A percentile compares a stretch with the other conserved stretches of the same genome.
phyloP scores from a whole-genome alignment of 2,888 invertebrate species.

The Eilema sororculum region DNA sequence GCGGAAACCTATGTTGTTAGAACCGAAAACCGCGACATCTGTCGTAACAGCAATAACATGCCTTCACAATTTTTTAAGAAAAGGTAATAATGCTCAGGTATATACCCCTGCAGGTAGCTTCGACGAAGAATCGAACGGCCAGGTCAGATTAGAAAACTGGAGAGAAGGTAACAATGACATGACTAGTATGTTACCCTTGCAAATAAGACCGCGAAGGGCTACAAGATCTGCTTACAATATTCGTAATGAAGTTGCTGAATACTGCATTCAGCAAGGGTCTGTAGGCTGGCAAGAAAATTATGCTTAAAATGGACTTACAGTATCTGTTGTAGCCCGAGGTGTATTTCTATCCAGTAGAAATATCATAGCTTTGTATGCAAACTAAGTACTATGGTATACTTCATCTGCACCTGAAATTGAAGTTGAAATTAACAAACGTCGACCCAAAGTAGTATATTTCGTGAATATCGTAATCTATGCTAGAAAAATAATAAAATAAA shows the following conservation, averaged over 20 bases:
- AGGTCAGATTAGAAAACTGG: slow-evolving; percentile 17
- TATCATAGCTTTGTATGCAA: slow-evolving; percentile 34
- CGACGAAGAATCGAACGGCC: slow-evolving; percentile 22
- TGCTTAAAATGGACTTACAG: slow-evolving; percentile 34
- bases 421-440: slow-evolving; percentile 25
- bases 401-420: slow-evolving; percentile 38
- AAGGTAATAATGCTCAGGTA: slow-evolving; percentile 21
- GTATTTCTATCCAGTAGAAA: slow-evolving; percentile 43
- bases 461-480: slow-evolving; percentile 23
- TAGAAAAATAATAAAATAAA: slow-evolving; percentile 19
- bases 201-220: slow-evolving; percentile 40
- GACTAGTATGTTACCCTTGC: slow-evolving; percentile 27
- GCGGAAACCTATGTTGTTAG: slow-evolving; percentile 34
- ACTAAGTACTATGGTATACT: slow-evolving; percentile 30
- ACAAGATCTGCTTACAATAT: slow-evolving; percentile 40
- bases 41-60: slow-evolving; percentile 17
- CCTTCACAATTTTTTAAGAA: slow-evolving; percentile 26
- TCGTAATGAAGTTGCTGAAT: slow-evolving; percentile 38
- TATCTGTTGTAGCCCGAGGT: slow-evolving; percentile 33
- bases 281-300: slow-evolving; percentile 43
- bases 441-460: slow-evolving; percentile 24
- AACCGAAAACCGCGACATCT: slow-evolving; percentile 28
- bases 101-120: slow-evolving; percentile 13
- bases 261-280: slow-evolving; percentile 38
- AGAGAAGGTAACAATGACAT: slow-evolving; percentile 24